Evolutionary conservation across 2,113 vertebrate genomes (phyloP).

Genomic region (Megaceryle torquata): DNA sequence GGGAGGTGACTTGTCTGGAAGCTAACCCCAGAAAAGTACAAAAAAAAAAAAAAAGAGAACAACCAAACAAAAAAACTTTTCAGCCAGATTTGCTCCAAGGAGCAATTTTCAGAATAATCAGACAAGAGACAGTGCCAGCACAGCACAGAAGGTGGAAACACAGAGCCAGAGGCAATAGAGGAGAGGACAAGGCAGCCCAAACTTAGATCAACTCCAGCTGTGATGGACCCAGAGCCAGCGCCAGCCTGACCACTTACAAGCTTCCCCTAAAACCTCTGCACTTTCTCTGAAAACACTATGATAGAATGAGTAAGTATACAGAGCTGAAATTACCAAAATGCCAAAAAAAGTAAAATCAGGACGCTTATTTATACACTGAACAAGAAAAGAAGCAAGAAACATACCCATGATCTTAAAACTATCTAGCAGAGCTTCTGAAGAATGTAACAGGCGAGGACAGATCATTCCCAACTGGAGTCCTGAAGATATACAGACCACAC

Average conservation of each 20-base stretch:
- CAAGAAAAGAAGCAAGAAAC: neutral
- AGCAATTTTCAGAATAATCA: constrained; percentile 23
- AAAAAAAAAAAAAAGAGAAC: neutral
- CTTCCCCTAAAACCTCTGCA: constrained; percentile 20
- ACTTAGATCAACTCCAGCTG: constrained; percentile 60
- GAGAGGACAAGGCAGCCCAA: constrained; percentile 42
- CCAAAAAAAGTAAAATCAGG: neutral
- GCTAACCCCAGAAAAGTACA: neutral
- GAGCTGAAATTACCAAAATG: neutral
- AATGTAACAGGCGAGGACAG: neutral
- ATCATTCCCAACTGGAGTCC: neutral
- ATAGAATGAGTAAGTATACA: neutral
- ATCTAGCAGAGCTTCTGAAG: neutral
- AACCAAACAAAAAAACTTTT: constrained; percentile 18
- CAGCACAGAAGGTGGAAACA: constrained; percentile 12
- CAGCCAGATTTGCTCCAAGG: constrained; percentile 1
- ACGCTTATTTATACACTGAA: neutral
- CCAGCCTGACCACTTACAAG: neutral
- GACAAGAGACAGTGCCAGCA: neutral
- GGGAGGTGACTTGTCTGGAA: neutral
- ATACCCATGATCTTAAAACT: neutral
- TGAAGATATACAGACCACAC: neutral
- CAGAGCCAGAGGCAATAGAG: constrained; percentile 30
- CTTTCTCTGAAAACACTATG: constrained; percentile 18
- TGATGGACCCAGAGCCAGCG: neutral